Evolutionary conservation across 1,140 invertebrate species (phyloP), one percentile per base, ranked within the genome.

Genomic region (Drosophila miranda): DNA sequence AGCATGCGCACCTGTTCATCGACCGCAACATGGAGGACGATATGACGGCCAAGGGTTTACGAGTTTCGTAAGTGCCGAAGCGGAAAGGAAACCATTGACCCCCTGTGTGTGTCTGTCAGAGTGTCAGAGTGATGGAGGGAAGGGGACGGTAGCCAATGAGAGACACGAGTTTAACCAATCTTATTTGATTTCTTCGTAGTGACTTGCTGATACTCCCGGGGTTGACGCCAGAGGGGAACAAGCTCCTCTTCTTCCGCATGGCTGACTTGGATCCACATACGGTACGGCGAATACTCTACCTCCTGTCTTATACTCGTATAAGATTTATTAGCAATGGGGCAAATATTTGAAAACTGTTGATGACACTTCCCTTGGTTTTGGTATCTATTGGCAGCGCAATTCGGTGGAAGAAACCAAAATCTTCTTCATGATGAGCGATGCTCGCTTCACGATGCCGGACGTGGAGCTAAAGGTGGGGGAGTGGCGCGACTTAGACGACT

Each of bases 371-470:
- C 7, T 21, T 57, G 4, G 41, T 6, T 11, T 21, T 57, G 4
- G 41, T 6, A 8, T 58, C 62, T 14, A 38, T 38, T 13, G 34
- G 4, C 43, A 94, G 67, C 95, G 94, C 75, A 92, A 93, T 76
- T 94, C 94, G 61, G 91, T 93, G 30, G 93, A 95, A 67, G 92
- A 93, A 5, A 91, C 94, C 4, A 95, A 95, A 89, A 92, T 94
- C 2, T 93, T 95, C 75, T 93, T 93, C 54, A 95, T 95, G 93
- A 87, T 94, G 6, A 92, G 94, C 4, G 95, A 95, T 78, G 92
- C 93, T 1, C 92, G 94, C 54, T 92, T 95, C 16, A 92, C 92
- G 0, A 92, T 92, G 57, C 61, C 74, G 0, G 89, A 90, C 50
- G 41, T 59, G 1, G 73, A 76, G 6, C 14, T 34, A 5, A 34